A percentile compares a stretch with the other conserved stretches of the same genome.
phyloP scores from a whole-genome alignment of 1,140 invertebrate species.

The Drosophila nasuta region DNA sequence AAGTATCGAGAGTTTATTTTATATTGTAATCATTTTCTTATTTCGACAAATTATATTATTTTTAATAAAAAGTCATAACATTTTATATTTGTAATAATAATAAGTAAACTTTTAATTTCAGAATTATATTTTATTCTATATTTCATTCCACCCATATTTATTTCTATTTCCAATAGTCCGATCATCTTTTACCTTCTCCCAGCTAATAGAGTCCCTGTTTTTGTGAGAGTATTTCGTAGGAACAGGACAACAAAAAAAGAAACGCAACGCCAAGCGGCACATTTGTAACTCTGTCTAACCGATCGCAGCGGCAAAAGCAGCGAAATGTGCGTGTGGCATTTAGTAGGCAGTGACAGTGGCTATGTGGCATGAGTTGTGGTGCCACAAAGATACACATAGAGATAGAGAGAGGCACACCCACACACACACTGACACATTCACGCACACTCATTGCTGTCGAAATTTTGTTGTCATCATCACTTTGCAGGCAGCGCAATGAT shows the following conservation, averaged over 20 bases:
- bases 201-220: background rate
- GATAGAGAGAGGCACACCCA: slow-evolving; percentile 31
- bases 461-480: slow-evolving; percentile 84
- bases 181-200: too few species aligned
- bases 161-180: too few species aligned
- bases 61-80: too few species aligned
- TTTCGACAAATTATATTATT: too few species aligned
- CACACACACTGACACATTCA: slow-evolving; percentile 28
- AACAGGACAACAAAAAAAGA: slow-evolving; percentile 2
- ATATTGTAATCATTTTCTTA: too few species aligned
- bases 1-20: too few species aligned
- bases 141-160: too few species aligned
- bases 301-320: slow-evolving; percentile 48
- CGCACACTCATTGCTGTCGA: slow-evolving; percentile 47
- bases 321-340: slow-evolving; percentile 77
- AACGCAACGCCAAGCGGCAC: slow-evolving; percentile 45
- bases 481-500: slow-evolving; percentile 50
- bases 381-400: slow-evolving; percentile 26
- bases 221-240: slow-evolving; percentile 7
- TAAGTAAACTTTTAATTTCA: too few species aligned
- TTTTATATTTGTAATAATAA: too few species aligned
- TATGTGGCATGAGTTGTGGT: background rate
- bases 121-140: too few species aligned
- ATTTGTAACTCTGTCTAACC: slow-evolving; percentile 81
- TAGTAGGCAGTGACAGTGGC: slow-evolving; percentile 33